These are phyloP conservation scores for Pollachius pollachius DNA, from an alignment of 2,113 vertebrate species.

Conservation along the genomic window DNA sequence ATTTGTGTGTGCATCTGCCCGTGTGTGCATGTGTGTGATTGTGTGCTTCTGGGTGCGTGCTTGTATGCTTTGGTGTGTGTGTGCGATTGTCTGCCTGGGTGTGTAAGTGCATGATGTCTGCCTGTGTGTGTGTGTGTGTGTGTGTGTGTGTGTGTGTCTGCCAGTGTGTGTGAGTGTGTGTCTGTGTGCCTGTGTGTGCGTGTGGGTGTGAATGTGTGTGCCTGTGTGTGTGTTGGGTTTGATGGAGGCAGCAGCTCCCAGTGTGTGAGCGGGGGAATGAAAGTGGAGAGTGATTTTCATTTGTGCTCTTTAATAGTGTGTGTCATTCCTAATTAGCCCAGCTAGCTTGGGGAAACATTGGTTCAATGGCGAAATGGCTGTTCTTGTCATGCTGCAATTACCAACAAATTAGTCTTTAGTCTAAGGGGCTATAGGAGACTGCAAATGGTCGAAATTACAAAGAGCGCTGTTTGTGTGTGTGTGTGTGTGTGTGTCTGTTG, in stretches of 20 bases:
- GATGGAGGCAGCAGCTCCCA: background rate
- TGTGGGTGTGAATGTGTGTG: background rate
- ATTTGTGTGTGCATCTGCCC: no score
- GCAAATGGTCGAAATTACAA: constrained; percentile 15
- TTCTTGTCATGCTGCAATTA: constrained; percentile 71
- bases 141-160: background rate
- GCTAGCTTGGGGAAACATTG: constrained; percentile 53
- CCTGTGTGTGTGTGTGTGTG: background rate
- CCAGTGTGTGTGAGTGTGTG: background rate
- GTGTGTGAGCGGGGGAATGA: constrained; percentile 2
- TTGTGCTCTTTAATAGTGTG: constrained; percentile 60
- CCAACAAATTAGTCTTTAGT: constrained; percentile 70
- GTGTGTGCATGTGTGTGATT: no score
- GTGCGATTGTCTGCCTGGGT: no score
- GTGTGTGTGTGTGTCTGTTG: constrained; percentile 9
- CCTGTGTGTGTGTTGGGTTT: constrained; percentile 18
- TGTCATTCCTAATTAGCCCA: constrained; percentile 65
- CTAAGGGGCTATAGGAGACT: constrained; percentile 43
- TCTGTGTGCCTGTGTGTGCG: constrained; percentile 1
- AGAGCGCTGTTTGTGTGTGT: constrained; percentile 14
- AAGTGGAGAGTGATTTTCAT: constrained; percentile 48
- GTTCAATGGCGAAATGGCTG: constrained; percentile 52
- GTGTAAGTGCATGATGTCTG: no score
- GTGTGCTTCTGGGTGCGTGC: no score
- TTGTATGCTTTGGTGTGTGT: no score